Base-by-base conservation (phyloP, 1,140 invertebrate species). In the Octopus sinensis region DNA sequence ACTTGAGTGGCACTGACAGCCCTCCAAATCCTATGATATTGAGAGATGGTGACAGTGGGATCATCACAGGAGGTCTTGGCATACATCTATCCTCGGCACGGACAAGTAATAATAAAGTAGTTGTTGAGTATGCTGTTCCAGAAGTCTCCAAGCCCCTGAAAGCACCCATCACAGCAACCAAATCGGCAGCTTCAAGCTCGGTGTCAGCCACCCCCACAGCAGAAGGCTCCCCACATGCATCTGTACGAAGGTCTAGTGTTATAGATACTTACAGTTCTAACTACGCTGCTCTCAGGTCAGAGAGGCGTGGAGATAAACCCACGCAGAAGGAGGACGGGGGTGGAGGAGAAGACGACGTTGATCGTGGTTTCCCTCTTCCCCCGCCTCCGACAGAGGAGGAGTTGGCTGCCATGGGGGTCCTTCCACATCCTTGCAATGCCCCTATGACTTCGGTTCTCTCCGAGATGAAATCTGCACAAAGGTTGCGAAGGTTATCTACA, bases 71-170 rank as follows among this genome's bases (percentile, higher is more conserved):
- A n/a, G 68, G 68, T 73, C 7, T 73, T 17, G 68, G 68, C 13
- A 13, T 73, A 13, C 68, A 73, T 23, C 30, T n/a, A n/a, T 13
- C 68, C 68, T n/a, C 68, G 17, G 17, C 68, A 73, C 68, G 68
- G 68, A 73, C 68, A 73, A 73, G 30, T 17, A 73, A 23, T 73
- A 23, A 13, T 23, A 73, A 73, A 73, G 68, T 73, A 23, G 68
- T 73, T 13, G 30, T 73, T 17, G 68, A 95, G 95, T 89, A 91
- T 95, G 71, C 94, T 95, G 89, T 95, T 94, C 85, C 89, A 95
- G 73, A 95, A 23, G 30, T 73, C 30, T 73, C 68, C 68, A 73
- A 73, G 13, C 68, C 68, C 13, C 17, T 73, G 30, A 73, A 73
- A 13, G 68, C 68, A 73, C 68, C 56, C 53, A 6, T 73, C 79